Evolutionary conservation across 2,797 vertebrate species (phyloP).

Genomic region (Channa striata): DNA sequence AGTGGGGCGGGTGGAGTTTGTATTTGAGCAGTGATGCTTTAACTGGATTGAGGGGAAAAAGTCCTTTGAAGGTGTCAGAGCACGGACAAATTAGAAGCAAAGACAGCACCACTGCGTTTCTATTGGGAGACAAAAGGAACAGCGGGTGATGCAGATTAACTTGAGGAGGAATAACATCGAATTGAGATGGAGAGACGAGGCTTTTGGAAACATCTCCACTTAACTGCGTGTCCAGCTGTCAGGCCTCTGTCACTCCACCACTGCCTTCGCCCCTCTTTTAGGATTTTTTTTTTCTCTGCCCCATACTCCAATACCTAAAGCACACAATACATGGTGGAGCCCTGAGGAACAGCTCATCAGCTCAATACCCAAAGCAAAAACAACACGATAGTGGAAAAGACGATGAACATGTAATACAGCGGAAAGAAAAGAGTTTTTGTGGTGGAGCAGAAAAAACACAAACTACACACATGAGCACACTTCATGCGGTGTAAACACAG

Average conservation of each 20-base stretch:
- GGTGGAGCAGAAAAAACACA: slow-evolving; percentile 34
- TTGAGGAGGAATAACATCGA: slow-evolving; percentile 46
- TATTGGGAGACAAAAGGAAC: slow-evolving; percentile 57
- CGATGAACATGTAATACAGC: slow-evolving; percentile 73
- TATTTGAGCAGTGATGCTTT: slow-evolving; percentile 4
- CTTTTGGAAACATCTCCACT: slow-evolving; percentile 50
- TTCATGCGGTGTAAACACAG: slow-evolving; percentile 20
- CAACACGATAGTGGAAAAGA: slow-evolving; percentile 50
- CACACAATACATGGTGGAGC: slow-evolving; percentile 65
- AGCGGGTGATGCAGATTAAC: slow-evolving; percentile 68
- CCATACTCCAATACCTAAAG: slow-evolving; percentile 57
- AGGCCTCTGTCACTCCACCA: slow-evolving; percentile 13
- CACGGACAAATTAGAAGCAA: slow-evolving; percentile 49
- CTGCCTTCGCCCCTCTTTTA: slow-evolving; percentile 27
- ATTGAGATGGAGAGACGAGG: slow-evolving; percentile 54
- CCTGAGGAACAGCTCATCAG: slow-evolving; percentile 67
- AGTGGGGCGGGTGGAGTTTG: slow-evolving; percentile 18
- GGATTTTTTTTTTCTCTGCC: slow-evolving; percentile 5
- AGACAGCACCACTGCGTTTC: slow-evolving; percentile 49
- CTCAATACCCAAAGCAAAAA: slow-evolving; percentile 57
- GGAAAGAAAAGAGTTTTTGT: slow-evolving; percentile 47
- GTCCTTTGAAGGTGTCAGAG: slow-evolving; percentile 56
- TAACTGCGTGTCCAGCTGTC: slow-evolving; percentile 60
- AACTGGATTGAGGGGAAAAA: slow-evolving; percentile 15
- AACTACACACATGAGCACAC: slow-evolving; percentile 19